These are phyloP conservation scores for Sylvia atricapilla DNA, from an alignment of 2,113 vertebrate species.

Conservation along the genomic window DNA sequence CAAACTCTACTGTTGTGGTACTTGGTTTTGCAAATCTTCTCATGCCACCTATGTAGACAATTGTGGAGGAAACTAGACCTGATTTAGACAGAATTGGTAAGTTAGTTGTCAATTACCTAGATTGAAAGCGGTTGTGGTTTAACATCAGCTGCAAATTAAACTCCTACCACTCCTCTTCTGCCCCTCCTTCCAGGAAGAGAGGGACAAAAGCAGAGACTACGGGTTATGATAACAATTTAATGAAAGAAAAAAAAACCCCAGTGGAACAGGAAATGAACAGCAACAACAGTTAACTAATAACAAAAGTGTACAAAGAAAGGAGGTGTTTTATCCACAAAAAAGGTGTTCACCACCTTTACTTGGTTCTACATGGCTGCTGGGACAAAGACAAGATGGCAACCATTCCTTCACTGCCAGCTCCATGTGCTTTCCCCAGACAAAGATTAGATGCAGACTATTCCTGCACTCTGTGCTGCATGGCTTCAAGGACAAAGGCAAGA, in stretches of 20 bases:
- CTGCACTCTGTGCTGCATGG: too few species aligned
- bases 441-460: neutral
- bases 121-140: neutral
- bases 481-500: neutral
- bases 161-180: rapidly evolving
- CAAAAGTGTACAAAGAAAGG: neutral
- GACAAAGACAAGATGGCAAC: neutral
- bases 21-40: neutral
- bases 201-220: neutral
- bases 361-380: neutral
- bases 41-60: neutral
- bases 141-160: neutral
- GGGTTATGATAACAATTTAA: neutral
- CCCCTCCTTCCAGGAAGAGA: neutral
- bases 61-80: neutral
- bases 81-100: neutral
- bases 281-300: neutral
- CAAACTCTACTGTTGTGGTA: neutral
- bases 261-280: neutral
- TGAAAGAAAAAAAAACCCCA: neutral
- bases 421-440: neutral
- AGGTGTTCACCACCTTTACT: neutral
- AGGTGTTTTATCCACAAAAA: neutral
- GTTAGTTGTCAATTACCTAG: neutral
- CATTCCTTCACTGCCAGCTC: rapidly evolving